Evolutionary conservation across 2,113 vertebrate genomes (phyloP).

Genomic region (Chaenogobius annularis): DNA sequence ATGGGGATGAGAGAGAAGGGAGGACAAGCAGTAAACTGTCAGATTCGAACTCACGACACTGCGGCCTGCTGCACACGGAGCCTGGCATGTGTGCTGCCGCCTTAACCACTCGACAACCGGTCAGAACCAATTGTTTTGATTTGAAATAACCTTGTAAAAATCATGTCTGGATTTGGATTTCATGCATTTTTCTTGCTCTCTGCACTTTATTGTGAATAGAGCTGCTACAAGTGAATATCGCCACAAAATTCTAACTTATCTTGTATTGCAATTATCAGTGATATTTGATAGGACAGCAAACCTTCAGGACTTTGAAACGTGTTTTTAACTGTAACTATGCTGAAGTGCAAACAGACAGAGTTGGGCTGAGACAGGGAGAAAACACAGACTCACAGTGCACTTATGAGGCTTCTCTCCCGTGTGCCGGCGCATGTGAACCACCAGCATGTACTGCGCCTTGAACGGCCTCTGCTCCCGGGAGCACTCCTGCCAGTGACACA

Average conservation of each 20-base stretch:
- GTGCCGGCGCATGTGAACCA: conserved; percentile 97
- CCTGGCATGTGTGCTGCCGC: too few species aligned
- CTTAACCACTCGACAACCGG: too few species aligned
- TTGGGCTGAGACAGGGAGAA: not conserved
- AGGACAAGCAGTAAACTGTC: too few species aligned
- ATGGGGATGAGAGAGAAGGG: too few species aligned
- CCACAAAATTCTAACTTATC: not conserved
- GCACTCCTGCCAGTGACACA: conserved; percentile 95
- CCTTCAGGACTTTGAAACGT: not conserved
- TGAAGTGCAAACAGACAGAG: not conserved
- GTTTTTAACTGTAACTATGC: not conserved
- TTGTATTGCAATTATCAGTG: not conserved
- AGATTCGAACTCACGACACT: too few species aligned
- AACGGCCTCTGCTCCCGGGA: conserved; percentile 95
- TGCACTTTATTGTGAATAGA: not conserved
- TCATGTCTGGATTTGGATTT: too few species aligned
- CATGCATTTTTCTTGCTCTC: too few species aligned
- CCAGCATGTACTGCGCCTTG: conserved; percentile 99
- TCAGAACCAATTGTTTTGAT: too few species aligned
- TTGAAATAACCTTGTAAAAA: too few species aligned
- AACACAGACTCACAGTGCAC: conserved; percentile 87
- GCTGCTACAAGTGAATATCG: not conserved
- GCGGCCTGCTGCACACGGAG: too few species aligned
- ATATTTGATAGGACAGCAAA: not conserved
- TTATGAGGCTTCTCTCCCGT: conserved; percentile 98